Evolutionary conservation across 2,888 invertebrate genomes (phyloP).

Genomic region (Meganola albula): DNA sequence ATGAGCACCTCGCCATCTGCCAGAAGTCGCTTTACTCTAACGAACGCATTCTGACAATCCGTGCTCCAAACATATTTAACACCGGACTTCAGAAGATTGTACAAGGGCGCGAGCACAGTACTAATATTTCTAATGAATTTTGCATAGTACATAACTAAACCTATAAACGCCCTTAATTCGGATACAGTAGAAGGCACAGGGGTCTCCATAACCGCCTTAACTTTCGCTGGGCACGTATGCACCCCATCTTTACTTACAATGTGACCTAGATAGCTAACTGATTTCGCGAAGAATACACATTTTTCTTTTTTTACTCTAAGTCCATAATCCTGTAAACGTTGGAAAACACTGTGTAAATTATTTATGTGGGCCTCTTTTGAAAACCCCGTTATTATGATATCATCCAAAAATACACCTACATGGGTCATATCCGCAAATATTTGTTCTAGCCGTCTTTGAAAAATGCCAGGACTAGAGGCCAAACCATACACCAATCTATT

Average conservation of each 20-base stretch:
- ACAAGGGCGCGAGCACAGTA: background rate
- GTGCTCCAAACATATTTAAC: conserved; percentile 1
- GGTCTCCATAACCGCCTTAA: background rate
- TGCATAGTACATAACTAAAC: conserved; percentile 5
- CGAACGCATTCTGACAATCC: background rate
- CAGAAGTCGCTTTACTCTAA: background rate
- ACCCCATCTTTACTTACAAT: background rate
- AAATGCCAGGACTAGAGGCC: background rate
- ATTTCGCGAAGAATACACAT: background rate
- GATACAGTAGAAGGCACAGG: background rate
- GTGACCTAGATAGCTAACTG: background rate
- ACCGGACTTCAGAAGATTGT: background rate
- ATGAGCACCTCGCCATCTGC: background rate
- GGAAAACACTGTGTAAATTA: background rate
- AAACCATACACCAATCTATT: background rate
- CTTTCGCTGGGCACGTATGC: background rate
- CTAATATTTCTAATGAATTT: conserved; percentile 5
- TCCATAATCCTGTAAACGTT: background rate
- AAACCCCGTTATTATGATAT: background rate
- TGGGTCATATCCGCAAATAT: background rate
- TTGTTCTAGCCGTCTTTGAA: background rate
- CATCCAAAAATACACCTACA: background rate
- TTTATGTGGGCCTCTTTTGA: background rate
- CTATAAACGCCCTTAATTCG: conserved; percentile 1
- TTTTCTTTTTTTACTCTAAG: conserved; percentile 4